Evolutionary conservation across 2,888 invertebrate genomes (phyloP), one percentile per base, ranked within the genome.

Genomic region (Branchellion lobata): DNA sequence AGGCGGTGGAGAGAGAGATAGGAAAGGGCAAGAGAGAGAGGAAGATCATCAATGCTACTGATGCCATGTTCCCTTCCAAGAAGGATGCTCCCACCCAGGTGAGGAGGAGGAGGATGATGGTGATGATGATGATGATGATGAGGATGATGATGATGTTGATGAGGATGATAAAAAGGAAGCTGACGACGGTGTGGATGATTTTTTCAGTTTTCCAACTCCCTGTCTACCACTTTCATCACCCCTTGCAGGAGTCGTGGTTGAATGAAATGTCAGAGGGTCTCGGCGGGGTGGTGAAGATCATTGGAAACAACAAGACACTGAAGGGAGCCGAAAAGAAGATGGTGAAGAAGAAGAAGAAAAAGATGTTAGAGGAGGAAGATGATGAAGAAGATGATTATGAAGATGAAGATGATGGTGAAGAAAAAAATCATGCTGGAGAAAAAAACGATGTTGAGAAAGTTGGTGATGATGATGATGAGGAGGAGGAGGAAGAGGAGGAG

Each of bases 181-280:
- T 65, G 65, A n/a, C n/a, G 65, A 21, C 21, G 65, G 21, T 65
- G 65, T 11, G 3, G 65, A 65, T 29, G 65, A 65, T 65, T 40
- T 14, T 8, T 40, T 40, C 14, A 40, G 40, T 40, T 40, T 8
- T 8, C 40, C 40, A 40, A 40, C 40, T 40, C n/a, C n/a, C n/a
- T 40, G 5, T 40, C 40, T 40, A 40, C 40, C 40, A 8, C 5
- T 40, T 40, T 40, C 40, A 40, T 40, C 8, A 40, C 5, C 40
- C 40, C 5, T 40, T 5, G n/a, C 34, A 77, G 77, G 65, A 77
- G 53, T 51, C 77, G 8, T 77, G 77, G 77, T 36, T 77, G 65
- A 18, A 77, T 0, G 77, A 77, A 36, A 77, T 77, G 77, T 77
- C 77, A 14, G n/a, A 11, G 3, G 69, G 69, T 5, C 27, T 69